Percentiles rank a stretch among this genome's conserved stretches.
phyloP scores from a whole-genome alignment of 2,113 vertebrate species.

The Petrocephalus microphthalmus region DNA sequence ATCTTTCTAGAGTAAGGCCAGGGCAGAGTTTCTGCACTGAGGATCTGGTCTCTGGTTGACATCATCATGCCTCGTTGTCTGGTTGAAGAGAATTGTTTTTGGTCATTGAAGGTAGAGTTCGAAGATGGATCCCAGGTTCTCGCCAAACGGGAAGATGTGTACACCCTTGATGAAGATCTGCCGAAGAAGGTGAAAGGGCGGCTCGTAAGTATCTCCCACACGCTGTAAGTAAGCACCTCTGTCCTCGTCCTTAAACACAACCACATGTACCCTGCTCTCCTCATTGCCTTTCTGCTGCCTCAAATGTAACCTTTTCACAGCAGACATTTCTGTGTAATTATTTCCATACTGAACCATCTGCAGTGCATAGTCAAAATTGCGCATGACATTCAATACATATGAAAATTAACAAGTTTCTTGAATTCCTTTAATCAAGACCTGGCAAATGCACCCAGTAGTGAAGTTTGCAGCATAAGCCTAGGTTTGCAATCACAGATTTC shows the following conservation, averaged over 20 bases:
- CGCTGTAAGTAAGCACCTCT: slow-evolving; percentile 3
- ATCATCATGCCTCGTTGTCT: too few relatives aligned
- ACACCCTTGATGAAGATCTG: slow-evolving; percentile 87
- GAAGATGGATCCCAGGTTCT: slow-evolving; percentile 91
- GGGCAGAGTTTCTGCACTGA: not conserved
- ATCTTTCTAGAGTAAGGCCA: not conserved
- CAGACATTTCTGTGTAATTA: not conserved
- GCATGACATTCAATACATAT: not conserved
- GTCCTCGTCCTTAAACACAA: not conserved
- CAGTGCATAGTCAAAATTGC: not conserved
- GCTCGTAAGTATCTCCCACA: slow-evolving; percentile 73
- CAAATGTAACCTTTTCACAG: not conserved
- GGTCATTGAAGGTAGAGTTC: slow-evolving; percentile 80
- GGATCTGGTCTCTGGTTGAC: not conserved
- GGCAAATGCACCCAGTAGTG: not conserved
- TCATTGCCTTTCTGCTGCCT: not conserved
- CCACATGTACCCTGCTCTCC: not conserved
- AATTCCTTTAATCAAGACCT: not conserved
- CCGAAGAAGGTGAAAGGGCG: slow-evolving; percentile 94
- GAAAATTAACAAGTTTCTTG: not conserved
- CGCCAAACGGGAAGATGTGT: slow-evolving; percentile 90
- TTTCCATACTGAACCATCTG: not conserved
- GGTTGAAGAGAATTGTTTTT: not conserved
- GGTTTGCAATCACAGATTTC: not conserved
- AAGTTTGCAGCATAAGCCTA: not conserved